These are phyloP conservation scores for Drosophila mulleri DNA, from an alignment of 2,888 invertebrate species.

Conservation along the genomic window DNA sequence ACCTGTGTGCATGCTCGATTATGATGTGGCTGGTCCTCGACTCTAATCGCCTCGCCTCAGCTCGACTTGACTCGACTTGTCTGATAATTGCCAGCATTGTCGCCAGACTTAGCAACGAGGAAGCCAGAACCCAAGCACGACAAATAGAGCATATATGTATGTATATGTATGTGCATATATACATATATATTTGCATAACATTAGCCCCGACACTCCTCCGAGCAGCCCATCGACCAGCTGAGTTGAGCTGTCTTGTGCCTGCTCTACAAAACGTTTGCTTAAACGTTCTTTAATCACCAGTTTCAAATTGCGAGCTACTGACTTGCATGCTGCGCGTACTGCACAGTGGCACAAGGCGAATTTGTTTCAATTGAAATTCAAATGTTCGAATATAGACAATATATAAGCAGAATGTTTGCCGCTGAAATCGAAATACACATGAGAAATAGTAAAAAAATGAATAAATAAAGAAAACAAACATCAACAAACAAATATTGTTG, in stretches of 20 bases:
- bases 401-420: no score
- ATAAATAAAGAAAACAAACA: no score
- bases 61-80: neutral
- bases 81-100: slow-evolving; percentile 31
- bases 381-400: neutral
- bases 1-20: slow-evolving; percentile 8
- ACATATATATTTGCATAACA: neutral
- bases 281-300: slow-evolving; percentile 48
- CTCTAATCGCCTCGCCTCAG: neutral
- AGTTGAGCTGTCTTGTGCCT: slow-evolving; percentile 2
- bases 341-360: slow-evolving; percentile 24
- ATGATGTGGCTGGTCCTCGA: slow-evolving; percentile 10
- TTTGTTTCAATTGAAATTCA: neutral
- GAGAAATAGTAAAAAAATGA: no score
- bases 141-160: slow-evolving; percentile 2
- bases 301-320: neutral
- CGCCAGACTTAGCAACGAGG: slow-evolving; percentile 33
- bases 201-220: no score
- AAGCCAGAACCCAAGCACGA: slow-evolving; percentile 26
- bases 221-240: neutral
- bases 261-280: slow-evolving; percentile 41
- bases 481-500: no score
- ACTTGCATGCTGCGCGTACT: neutral
- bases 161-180: neutral
- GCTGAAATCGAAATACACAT: no score